phyloP scores from a whole-genome alignment of 2,113 vertebrate genomes.

The Stictonetta naevosa region DNA sequence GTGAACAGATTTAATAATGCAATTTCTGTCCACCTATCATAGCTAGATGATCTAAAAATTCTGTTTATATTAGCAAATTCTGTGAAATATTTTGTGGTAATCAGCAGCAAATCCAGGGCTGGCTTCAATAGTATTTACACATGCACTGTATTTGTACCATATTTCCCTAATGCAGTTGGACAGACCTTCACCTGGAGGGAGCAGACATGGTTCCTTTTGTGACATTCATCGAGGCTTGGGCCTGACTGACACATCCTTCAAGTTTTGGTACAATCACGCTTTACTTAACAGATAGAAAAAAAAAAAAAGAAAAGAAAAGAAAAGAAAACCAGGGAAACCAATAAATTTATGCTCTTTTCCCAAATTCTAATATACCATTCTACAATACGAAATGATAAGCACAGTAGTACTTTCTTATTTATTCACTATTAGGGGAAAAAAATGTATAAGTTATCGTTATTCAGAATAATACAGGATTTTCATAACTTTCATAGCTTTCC shows the following conservation, averaged over 20 bases:
- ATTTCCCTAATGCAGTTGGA: neutral
- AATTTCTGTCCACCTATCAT: neutral
- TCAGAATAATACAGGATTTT: neutral
- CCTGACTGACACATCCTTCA: neutral
- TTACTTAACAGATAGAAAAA: neutral
- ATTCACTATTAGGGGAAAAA: neutral
- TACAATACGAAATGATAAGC: neutral
- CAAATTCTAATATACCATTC: neutral
- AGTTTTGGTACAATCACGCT: neutral
- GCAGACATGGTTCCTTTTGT: fast-evolving
- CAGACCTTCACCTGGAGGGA: neutral
- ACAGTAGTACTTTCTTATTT: neutral
- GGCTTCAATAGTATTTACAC: neutral
- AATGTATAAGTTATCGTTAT: neutral
- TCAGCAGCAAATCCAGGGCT: neutral
- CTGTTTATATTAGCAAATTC: neutral
- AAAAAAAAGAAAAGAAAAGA: neutral
- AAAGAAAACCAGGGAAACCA: neutral
- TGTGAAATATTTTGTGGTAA: neutral
- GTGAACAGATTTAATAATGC: neutral
- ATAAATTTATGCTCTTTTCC: neutral
- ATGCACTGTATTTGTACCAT: neutral
- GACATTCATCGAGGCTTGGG: neutral
- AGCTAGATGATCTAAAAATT: neutral
- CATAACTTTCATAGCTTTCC: neutral